Conservation (phyloP, 2,797 vertebrate genomes). For the Ctenopoma kingsleyae region DNA sequence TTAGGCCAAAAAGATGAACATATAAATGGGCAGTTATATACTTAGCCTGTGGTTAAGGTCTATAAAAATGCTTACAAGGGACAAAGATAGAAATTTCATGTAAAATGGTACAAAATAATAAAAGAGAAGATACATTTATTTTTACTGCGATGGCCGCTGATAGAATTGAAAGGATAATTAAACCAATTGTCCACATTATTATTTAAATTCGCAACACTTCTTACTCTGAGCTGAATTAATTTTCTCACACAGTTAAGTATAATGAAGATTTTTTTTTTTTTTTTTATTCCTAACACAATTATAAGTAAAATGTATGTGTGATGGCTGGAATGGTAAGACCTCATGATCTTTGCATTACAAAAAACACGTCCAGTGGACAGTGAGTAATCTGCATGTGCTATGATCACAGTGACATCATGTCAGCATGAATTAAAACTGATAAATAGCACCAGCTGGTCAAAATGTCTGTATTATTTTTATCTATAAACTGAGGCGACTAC, state of each 20-base stretch:
- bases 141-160: background rate
- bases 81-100: background rate
- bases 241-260: background rate
- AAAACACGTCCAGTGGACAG: too few relatives aligned
- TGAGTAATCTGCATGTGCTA: too few relatives aligned
- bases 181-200: background rate
- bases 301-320: too few relatives aligned
- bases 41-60: constrained; percentile 10
- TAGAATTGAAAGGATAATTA: too few relatives aligned
- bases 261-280: too few relatives aligned
- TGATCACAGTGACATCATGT: too few relatives aligned
- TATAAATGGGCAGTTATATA: constrained; percentile 11
- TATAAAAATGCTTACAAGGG: constrained; percentile 2
- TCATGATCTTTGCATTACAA: too few relatives aligned
- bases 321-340: too few relatives aligned
- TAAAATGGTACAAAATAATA: background rate
- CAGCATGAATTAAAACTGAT: background rate
- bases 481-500: background rate
- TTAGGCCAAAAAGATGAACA: constrained; percentile 1
- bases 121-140: too few relatives aligned
- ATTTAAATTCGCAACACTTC: background rate
- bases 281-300: too few relatives aligned
- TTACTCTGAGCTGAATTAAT: too few relatives aligned
- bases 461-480: background rate
- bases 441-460: background rate